Evolutionary conservation across 2,113 vertebrate species (phyloP), one percentile per base, ranked within the genome.

Genomic region (Bujurquina vittata): DNA sequence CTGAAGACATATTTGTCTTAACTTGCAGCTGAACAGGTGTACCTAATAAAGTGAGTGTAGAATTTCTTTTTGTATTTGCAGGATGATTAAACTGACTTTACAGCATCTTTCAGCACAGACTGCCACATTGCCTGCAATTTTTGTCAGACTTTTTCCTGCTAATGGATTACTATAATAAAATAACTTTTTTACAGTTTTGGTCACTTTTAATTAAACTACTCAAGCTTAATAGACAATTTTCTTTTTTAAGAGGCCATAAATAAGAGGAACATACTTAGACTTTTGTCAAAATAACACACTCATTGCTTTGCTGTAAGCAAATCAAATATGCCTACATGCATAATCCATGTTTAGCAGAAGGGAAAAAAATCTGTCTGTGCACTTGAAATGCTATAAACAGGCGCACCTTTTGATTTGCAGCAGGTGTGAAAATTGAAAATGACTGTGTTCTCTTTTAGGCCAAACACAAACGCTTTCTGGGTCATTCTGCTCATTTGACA

Each of bases 381-480:
- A 49, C 17, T 49, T 49, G 17, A 69, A 49, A 69, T 20, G 7
- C 23, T 29, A 49, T 49, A 23, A 69, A 46, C 43, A 46, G 12
- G 5, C 11, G 4, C 14, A 10, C 14, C 43, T 14, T 15, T 46
- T 46, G 43, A 46, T 46, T 46, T 15, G 43, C 29, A 69, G 18
- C n/a, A 61, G 26, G 33, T 43, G 80, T 8, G 12, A 54, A 52
- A 31, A 72, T 49, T 3, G 26, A 26, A 26, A 26, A 15, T 72
- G 29, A 31, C 3, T 81, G 26, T 81, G 3, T 58, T 91, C n/a
- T 88, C 23, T 87, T 87, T 92, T 17, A 99, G 98, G 98, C 97
- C 93, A 99, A 99, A 96, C 97, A 99, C 95, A 99, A 98, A 87
- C 95, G 98, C 75, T 99, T 98, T 95, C 93, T 99, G 88, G 98